Conservation (phyloP, 2,113 vertebrate species). For the Salvelinus fontinalis region DNA sequence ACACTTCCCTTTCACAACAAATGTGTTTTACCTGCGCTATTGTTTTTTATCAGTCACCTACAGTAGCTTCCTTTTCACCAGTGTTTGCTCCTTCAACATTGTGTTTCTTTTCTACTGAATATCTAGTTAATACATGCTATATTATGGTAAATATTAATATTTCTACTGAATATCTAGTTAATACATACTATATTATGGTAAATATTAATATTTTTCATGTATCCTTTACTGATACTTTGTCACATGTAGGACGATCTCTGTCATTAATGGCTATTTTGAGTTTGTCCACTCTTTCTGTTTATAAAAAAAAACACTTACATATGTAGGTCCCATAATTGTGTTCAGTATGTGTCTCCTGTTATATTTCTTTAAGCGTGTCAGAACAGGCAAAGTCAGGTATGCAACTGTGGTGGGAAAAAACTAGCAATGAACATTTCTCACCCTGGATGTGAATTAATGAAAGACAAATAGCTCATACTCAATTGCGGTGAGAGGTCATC, state of each 20-base stretch:
- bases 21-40: conserved; percentile 12
- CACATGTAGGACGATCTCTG: conserved; percentile 1
- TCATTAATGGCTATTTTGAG: neutral
- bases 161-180: conserved; percentile 18
- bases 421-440: neutral
- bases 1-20: conserved; percentile 11
- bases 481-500: conserved; percentile 12
- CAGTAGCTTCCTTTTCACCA: neutral
- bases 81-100: neutral
- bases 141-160: conserved; percentile 17
- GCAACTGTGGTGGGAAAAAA: neutral
- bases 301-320: neutral
- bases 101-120: conserved; percentile 7
- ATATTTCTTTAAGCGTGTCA: conserved; percentile 3
- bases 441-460: conserved; percentile 12
- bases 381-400: conserved; percentile 6
- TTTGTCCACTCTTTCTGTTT: neutral
- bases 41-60: neutral
- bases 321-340: neutral
- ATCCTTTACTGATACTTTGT: neutral
- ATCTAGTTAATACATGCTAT: conserved; percentile 18
- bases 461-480: neutral
- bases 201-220: conserved; percentile 16
- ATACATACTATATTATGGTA: conserved; percentile 14
- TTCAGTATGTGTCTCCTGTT: conserved; percentile 7